A percentile compares a stretch with the other conserved stretches of the same genome.
Evolutionary conservation across 2,888 invertebrate genomes (phyloP).

Genomic region (Synanthedon tipuliformis): DNA sequence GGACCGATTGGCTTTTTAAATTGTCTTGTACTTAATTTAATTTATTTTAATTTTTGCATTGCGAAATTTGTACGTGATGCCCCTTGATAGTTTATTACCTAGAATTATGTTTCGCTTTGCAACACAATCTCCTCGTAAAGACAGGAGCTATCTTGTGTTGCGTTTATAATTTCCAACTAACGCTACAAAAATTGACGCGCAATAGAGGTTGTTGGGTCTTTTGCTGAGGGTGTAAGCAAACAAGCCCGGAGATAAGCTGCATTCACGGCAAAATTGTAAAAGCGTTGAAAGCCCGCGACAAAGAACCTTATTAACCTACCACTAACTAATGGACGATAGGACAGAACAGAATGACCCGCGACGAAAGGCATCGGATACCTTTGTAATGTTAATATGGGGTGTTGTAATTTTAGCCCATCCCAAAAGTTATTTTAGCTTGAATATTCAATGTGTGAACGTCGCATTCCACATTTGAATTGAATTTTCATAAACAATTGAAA

Average conservation of each 20-base stretch:
- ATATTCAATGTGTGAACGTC: background rate
- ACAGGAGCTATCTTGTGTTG: slow-evolving; percentile 17
- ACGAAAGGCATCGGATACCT: slow-evolving; percentile 19
- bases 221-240: slow-evolving; percentile 44
- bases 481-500: background rate
- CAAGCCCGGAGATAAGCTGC: slow-evolving; percentile 55
- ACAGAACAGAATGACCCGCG: slow-evolving; percentile 35
- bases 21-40: slow-evolving; percentile 10
- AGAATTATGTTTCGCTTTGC: slow-evolving; percentile 3
- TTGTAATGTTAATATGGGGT: slow-evolving; percentile 41
- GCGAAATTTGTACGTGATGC: background rate
- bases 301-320: slow-evolving; percentile 62
- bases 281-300: slow-evolving; percentile 41
- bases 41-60: too few relatives aligned
- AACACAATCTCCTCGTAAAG: slow-evolving; percentile 21
- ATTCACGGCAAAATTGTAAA: slow-evolving; percentile 62
- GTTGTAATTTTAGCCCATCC: slow-evolving; percentile 31
- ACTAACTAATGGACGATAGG: slow-evolving; percentile 58
- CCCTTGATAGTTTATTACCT: slow-evolving; percentile 4
- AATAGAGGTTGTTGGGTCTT: slow-evolving; percentile 24
- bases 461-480: background rate
- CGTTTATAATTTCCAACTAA: slow-evolving; percentile 19
- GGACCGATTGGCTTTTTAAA: slow-evolving; percentile 6
- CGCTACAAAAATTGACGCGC: slow-evolving; percentile 45
- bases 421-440: slow-evolving; percentile 11